Percentiles rank a stretch among this genome's conserved stretches.
These are phyloP conservation scores for Cyprichromis sp. DNA, from an alignment of 2,113 vertebrate species.

Conservation along the genomic window DNA sequence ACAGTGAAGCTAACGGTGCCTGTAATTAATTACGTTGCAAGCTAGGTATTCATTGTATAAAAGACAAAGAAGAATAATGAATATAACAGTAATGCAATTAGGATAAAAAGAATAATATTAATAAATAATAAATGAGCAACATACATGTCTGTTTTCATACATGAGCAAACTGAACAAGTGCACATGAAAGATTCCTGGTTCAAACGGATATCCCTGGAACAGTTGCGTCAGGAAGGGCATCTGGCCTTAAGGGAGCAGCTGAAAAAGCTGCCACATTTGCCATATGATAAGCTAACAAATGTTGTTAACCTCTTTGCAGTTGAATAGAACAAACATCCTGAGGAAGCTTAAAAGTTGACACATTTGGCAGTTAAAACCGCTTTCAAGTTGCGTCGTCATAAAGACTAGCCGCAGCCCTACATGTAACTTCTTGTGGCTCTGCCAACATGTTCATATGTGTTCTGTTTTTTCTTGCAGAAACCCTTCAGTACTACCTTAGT, in stretches of 20 bases:
- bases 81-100: neutral
- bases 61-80: neutral
- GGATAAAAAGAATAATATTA: neutral
- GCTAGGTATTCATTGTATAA: neutral
- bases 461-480: constrained; percentile 68
- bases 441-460: neutral
- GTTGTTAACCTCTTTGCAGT: neutral
- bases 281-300: neutral
- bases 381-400: neutral
- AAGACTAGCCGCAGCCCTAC: neutral
- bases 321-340: neutral
- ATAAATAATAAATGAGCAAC: neutral
- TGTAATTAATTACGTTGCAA: neutral
- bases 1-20: neutral
- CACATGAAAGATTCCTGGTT: neutral
- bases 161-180: neutral
- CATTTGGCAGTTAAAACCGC: rapidly evolving
- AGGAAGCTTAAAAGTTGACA: neutral
- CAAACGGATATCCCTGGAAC: neutral
- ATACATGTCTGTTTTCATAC: neutral
- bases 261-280: neutral
- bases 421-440: neutral
- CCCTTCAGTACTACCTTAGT: constrained; percentile 84
- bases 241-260: neutral
- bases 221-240: neutral